Conservation (phyloP, 2,888 invertebrate species). For the Actias luna region DNA sequence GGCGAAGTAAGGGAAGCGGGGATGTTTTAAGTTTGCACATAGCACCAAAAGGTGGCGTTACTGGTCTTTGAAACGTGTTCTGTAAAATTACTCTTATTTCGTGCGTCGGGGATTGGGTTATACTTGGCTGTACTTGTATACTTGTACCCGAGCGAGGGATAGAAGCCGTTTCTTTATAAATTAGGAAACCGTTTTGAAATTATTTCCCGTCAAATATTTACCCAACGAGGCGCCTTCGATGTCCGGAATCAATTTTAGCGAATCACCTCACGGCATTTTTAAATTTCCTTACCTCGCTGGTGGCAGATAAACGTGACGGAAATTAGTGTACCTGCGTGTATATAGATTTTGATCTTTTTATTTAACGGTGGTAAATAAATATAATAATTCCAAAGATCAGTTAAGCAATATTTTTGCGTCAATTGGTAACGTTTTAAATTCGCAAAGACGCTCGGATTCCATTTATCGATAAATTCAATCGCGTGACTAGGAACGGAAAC, state of each 20-base stretch:
- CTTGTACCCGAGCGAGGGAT: slow-evolving; percentile 5
- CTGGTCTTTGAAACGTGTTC: slow-evolving; percentile 28
- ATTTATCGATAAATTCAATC: slow-evolving; percentile 46
- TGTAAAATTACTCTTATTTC: slow-evolving; percentile 41
- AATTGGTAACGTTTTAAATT: slow-evolving; percentile 62
- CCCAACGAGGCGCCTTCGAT: slow-evolving; percentile 61
- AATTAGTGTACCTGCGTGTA: slow-evolving; percentile 60
- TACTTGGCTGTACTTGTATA: too few species aligned
- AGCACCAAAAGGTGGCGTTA: slow-evolving; percentile 63
- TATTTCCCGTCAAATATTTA: slow-evolving; percentile 69
- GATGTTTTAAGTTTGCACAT: slow-evolving; percentile 15
- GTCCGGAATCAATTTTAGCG: slow-evolving; percentile 73
- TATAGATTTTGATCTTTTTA: slow-evolving; percentile 46
- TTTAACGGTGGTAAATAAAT: slow-evolving; percentile 43
- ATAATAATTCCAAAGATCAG: slow-evolving; percentile 57
- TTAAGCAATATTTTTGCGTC: slow-evolving; percentile 48
- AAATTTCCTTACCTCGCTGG: slow-evolving; percentile 58
- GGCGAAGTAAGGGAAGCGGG: slow-evolving; percentile 33
- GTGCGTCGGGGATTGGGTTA: slow-evolving; percentile 32
- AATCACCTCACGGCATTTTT: slow-evolving; percentile 63
- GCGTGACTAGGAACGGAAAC: slow-evolving; percentile 45
- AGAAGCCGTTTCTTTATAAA: slow-evolving; percentile 56
- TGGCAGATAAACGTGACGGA: slow-evolving; percentile 63
- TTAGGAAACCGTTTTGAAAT: slow-evolving; percentile 73
- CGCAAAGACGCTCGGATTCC: slow-evolving; percentile 22